Evolutionary conservation across 1,140 invertebrate species (phyloP), one percentile per base, ranked within the genome.

Genomic region (Schlechtendalia chinensis): DNA sequence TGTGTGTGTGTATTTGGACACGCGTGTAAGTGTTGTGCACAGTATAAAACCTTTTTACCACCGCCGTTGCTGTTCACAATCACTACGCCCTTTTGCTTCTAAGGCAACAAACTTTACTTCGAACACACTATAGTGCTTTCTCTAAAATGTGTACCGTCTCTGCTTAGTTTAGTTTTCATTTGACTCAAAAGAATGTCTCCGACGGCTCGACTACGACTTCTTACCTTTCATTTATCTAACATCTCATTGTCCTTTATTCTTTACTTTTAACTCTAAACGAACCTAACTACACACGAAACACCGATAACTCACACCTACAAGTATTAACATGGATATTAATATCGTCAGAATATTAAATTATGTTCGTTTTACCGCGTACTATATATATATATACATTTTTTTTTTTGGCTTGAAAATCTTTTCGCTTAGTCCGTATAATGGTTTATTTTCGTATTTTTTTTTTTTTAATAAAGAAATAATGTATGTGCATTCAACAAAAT

Each of bases 1-100:
- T 47, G 24, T 50, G 47, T 50, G 47, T 65, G 29, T 45, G 29
- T 39, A 1, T 59, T 5, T 59, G 47, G 22, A 14, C 11, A 8
- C 19, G 19, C n/a, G 22, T 69, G 53, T 56, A 74, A 56, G 54
- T 59, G 32, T 61, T 69, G 67, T 69, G 67, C 22, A 50, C 67
- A 50, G 67, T 12, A 69, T 69, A 69, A 69, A 69, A 50, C 67
- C 67, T 69, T 69, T 69, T 69, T 69, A 69, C 67, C 47, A 50
- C 67, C 22, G 47, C 67, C 67, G 45, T 39, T 29, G 45, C 32
- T 65, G 39, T 39, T 39, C 27, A 29, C 29, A 2, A 39, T 39
- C 29, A 39, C 29, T 14, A 50, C 45, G n/a, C 67, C 67, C 39
- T 69, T 50, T 39, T 22, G 32, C 14, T 47, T 47, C 65, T 50